Conservation (phyloP, 2,797 vertebrate genomes). For the Sciaenops ocellatus region DNA sequence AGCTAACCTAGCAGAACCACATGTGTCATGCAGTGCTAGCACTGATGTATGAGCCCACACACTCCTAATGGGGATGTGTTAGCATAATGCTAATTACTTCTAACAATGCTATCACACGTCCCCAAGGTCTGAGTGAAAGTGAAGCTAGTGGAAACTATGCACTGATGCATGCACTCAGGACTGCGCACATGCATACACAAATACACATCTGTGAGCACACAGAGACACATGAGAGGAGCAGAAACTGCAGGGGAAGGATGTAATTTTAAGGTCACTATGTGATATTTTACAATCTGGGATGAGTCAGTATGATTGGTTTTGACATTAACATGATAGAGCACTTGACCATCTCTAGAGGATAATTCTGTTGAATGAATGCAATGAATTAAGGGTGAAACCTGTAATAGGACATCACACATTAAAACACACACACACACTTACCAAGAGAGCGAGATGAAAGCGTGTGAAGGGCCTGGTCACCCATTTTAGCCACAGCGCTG, state of each 20-base stretch:
- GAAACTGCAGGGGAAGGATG: not conserved
- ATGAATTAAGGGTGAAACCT: constrained; percentile 29
- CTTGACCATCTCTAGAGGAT: constrained; percentile 10
- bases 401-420: constrained; percentile 20
- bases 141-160: constrained; percentile 51
- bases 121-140: constrained; percentile 49
- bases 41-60: constrained; percentile 9
- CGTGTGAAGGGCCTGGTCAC: constrained; percentile 92
- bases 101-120: constrained; percentile 32
- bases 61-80: not conserved
- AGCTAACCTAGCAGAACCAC: constrained; percentile 29
- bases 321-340: constrained; percentile 20
- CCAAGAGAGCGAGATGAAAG: constrained; percentile 92
- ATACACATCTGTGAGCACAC: not conserved
- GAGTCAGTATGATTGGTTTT: not conserved
- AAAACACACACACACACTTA: constrained; percentile 75
- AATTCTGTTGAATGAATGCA: constrained; percentile 18
- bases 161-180: constrained; percentile 23
- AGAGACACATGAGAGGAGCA: not conserved
- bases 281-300: not conserved
- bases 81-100: constrained; percentile 43
- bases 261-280: not conserved
- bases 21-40: constrained; percentile 27
- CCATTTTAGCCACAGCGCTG: constrained; percentile 93
- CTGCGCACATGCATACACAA: not conserved